phyloP scores from a whole-genome alignment of 2,113 vertebrate genomes.

The Psilopsiagon aymara region DNA sequence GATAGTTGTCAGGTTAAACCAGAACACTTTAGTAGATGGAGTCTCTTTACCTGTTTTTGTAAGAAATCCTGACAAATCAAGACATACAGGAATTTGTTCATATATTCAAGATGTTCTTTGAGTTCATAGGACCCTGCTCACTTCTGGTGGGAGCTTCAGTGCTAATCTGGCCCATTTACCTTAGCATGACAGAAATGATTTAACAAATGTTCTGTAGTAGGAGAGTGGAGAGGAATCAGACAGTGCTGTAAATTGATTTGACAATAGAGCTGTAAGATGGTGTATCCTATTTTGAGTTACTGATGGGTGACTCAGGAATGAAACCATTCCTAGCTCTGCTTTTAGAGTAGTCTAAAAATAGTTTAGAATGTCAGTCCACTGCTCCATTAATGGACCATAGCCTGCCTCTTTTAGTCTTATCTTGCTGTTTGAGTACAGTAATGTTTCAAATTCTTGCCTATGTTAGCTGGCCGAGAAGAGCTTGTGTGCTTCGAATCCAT shows the following conservation, averaged over 20 bases:
- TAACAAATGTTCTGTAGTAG: not conserved
- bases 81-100: not conserved
- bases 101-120: not conserved
- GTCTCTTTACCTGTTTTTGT: not conserved
- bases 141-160: not conserved
- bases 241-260: not conserved
- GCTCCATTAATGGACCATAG: not conserved
- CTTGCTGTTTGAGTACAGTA: not conserved
- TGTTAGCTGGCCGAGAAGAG: not conserved
- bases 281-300: not conserved
- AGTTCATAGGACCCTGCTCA: not conserved
- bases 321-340: not conserved
- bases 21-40: not conserved
- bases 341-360: constrained; percentile 25
- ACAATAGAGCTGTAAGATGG: not conserved
- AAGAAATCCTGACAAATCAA: not conserved
- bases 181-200: not conserved
- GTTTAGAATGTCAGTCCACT: not conserved
- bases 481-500: not conserved
- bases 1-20: not conserved
- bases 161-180: not conserved
- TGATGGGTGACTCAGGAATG: not conserved
- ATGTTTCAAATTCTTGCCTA: not conserved
- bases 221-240: not conserved
- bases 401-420: not conserved